phyloP scores from a whole-genome alignment of 2,113 vertebrate genomes.

The Pomatorhinus ruficollis region DNA sequence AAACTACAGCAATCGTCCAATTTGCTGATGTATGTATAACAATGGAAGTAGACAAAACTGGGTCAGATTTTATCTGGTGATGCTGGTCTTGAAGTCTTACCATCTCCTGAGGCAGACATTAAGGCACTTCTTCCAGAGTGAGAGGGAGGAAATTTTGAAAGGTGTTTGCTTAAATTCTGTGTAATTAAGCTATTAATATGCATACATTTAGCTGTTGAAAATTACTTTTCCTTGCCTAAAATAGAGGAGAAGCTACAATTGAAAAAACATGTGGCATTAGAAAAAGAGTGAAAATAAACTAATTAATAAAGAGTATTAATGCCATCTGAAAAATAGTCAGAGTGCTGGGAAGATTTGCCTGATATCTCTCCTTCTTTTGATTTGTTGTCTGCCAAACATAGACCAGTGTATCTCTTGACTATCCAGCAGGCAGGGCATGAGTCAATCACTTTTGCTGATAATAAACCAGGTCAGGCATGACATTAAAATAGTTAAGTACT shows the following conservation, averaged over 20 bases:
- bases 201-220: neutral
- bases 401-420: neutral
- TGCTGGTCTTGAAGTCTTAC: constrained; percentile 18
- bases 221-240: neutral
- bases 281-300: neutral
- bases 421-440: neutral
- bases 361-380: neutral
- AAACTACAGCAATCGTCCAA: neutral
- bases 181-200: neutral
- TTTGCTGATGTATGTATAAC: constrained; percentile 37
- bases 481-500: neutral
- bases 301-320: neutral
- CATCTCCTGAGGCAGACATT: neutral
- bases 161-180: neutral
- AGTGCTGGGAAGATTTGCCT: constrained; percentile 14
- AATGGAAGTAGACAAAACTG: constrained; percentile 54
- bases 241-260: neutral
- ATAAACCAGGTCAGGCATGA: neutral
- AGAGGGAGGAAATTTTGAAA: neutral
- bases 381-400: constrained; percentile 15
- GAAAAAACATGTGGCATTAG: neutral
- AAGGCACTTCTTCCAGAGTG: neutral
- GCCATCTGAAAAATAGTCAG: neutral
- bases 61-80: constrained; percentile 66
- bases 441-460: constrained; percentile 19